These are phyloP conservation scores for Platerodrilus igneus DNA, from an alignment of 2,888 invertebrate species.

Conservation along the genomic window DNA sequence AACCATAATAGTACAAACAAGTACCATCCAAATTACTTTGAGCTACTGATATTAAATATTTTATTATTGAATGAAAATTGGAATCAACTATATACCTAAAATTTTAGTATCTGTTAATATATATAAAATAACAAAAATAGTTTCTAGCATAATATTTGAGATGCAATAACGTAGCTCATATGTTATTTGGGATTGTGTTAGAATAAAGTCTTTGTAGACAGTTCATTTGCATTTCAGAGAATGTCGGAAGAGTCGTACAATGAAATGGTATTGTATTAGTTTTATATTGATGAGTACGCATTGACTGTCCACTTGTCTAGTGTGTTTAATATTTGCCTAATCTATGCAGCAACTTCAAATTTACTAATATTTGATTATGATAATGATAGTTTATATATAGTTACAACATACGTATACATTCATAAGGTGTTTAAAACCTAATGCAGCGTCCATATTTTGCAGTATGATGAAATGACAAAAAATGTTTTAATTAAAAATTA, in stretches of 20 bases:
- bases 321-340: conserved; percentile 18
- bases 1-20: conserved; percentile 13
- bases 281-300: conserved; percentile 35
- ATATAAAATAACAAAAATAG: too few relatives aligned
- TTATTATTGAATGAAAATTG: too few relatives aligned
- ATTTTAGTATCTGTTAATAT: too few relatives aligned
- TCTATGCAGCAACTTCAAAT: conserved; percentile 22
- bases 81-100: too few relatives aligned
- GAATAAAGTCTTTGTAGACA: conserved; percentile 35
- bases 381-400: too few relatives aligned
- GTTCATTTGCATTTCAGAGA: conserved; percentile 67
- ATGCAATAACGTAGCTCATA: conserved; percentile 4
- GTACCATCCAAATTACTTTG: conserved; percentile 9
- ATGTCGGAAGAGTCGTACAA: conserved; percentile 80
- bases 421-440: too few relatives aligned
- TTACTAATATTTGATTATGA: too few relatives aligned
- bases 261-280: conserved; percentile 68
- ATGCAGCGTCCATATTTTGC: too few relatives aligned
- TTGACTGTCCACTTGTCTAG: conserved; percentile 29
- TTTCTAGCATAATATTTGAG: background rate
- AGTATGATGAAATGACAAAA: too few relatives aligned
- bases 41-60: too few relatives aligned
- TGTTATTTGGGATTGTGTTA: conserved; percentile 14
- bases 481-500: too few relatives aligned
- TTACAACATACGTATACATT: too few relatives aligned